Base-by-base conservation (phyloP, 2,888 invertebrate species). In the Mylabris sibirica region DNA sequence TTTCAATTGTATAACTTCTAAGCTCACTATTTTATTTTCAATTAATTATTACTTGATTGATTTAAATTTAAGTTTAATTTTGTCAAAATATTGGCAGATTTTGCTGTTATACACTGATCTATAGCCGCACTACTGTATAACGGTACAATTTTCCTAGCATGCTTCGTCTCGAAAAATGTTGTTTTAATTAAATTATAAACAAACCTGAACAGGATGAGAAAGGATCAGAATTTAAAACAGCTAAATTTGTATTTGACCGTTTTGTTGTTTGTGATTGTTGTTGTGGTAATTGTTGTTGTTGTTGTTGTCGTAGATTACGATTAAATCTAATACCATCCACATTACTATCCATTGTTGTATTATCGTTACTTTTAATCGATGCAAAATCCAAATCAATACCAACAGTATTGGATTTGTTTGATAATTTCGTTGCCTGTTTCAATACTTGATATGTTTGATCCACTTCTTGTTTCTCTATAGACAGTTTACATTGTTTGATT, bases 361-460 rank as follows among this genome's bases (percentile, higher is more conserved):
- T 53, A 35, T 75, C 75, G 60, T 81, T 78, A 67, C 79, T 79
- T 59, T 84, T 84, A 72, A 88, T 87, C 78, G 87, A 86, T 59
- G 77, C 74, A 61, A 78, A 86, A 20, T 75, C 86, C 59, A 78
- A 75, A 69, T 79, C 79, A 71, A 82, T 83, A 63, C 82, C 76
- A 74, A 77, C 80, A 65, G 80, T 79, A 63, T 82, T 80, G 66
- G 82, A 81, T 80, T 83, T 84, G 77, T 76, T 90, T 81, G 91
- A 89, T 83, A 95, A 93, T 89, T 96, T 95, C 84, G 94, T 95
- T 83, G 96, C 96, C 86, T 96, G 94, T 89, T 96, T 96, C 89
- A 96, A 90, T 85, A 96, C 95, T 89, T 95, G 95, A 89, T 96
- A 96, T 86, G 94, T 95, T 87, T 93, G 92, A 90, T 96, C 96